Evolutionary conservation across 2,888 invertebrate species (phyloP).

Genomic region (Drosophila eohydei): DNA sequence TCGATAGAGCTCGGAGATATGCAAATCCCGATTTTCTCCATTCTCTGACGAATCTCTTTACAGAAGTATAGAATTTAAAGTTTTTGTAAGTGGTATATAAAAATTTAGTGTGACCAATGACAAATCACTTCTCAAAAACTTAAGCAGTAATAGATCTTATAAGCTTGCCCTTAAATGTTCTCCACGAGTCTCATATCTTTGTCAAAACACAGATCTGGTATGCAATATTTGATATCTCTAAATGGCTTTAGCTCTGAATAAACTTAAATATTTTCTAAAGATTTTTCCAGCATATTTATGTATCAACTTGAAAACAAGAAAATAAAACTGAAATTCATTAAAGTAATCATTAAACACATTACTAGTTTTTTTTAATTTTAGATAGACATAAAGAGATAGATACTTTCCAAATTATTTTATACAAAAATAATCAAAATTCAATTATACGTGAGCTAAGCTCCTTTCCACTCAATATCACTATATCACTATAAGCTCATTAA

Average conservation of each 20-base stretch:
- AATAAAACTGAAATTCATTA: background rate
- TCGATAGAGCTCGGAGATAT: conserved; percentile 32
- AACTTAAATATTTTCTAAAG: background rate
- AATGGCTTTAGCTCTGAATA: background rate
- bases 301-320: background rate
- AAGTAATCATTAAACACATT: background rate
- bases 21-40: conserved; percentile 10
- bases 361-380: background rate
- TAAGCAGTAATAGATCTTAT: no score
- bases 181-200: background rate
- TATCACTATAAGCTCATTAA: no score
- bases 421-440: background rate
- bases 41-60: conserved; percentile 1
- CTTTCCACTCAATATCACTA: background rate
- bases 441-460: background rate
- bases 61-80: background rate
- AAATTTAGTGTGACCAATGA: background rate
- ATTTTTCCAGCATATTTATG: background rate
- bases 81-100: background rate
- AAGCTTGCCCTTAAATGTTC: background rate
- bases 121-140: background rate
- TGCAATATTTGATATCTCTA: background rate
- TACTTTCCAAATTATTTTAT: background rate
- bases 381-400: background rate
- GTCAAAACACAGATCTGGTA: background rate